Evolutionary conservation across 2,797 vertebrate genomes (phyloP), one percentile per base, ranked within the genome.

Genomic region (Sebastes hopkinsi): DNA sequence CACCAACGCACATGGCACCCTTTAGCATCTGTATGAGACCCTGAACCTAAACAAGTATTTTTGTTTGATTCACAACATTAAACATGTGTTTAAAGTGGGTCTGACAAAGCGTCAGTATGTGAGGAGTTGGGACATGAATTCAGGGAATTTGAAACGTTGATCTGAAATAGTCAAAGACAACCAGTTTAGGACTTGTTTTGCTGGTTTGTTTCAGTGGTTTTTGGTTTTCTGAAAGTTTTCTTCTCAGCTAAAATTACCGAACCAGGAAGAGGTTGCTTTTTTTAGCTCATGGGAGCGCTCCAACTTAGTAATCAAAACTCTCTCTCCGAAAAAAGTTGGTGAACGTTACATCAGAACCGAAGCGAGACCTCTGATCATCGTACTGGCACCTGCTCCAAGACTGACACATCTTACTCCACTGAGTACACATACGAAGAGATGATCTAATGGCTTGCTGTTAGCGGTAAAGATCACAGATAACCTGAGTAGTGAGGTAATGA

Each of bases 381-480:
- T 1, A 4, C 76, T 56, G 68, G 38, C 36, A 29, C 34, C 36
- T 16, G 61, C 68, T 60, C 12, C 34, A 68, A 46, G 46, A 60
- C 59, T 10, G 5, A 36, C 61, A 76, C 75, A 54, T 68, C 65
- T 1, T 34, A 46, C 69, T 77, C 72, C 52, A 3, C 59, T 54
- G 56, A 38, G 62, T 58, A 32, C 55, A 75, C 30, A 16, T 32
- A 20, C 3, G 0, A 7, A 14, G 25, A 75, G 62, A 71, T 78
- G 82, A 89, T 75, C 65, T 87, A 60, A 86, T 59, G 42, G 13
- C 61, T 79, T 72, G 61, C 29, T 61, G 60, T 46, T 56, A 7
- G 32, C 65, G 64, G 50, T 52, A 52, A 72, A 67, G 67, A 71
- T 72, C 64, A 77, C 64, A 69, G 36, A 81, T 50, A 34, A 68